A percentile compares a stretch with the other conserved stretches of the same genome.
Conservation (phyloP, 1,140 invertebrate species). For the Cotesia glomerata region DNA sequence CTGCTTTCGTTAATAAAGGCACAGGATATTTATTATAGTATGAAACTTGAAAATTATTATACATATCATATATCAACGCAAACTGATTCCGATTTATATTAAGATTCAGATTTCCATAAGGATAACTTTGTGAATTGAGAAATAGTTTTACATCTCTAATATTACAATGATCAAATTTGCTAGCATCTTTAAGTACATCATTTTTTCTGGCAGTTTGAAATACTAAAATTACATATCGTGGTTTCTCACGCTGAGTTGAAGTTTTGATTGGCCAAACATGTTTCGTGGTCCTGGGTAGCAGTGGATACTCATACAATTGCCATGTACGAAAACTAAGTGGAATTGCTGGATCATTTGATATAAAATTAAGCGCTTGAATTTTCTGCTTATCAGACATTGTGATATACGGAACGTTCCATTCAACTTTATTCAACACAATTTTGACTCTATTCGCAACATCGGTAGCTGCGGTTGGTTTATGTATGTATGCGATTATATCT, state of each 20-base stretch:
- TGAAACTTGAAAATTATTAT: constrained; percentile 20
- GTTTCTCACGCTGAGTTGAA: constrained; percentile 25
- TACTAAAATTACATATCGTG: constrained; percentile 16
- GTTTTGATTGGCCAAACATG: constrained; percentile 40
- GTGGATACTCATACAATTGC: constrained; percentile 40
- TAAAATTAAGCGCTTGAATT: constrained; percentile 14
- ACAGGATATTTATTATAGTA: constrained; percentile 13
- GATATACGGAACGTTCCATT: neutral
- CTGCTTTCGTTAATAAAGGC: neutral
- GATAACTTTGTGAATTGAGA: constrained; percentile 29
- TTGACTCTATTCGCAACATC: constrained; percentile 4
- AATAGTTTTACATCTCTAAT: constrained; percentile 31
- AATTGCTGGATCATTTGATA: constrained; percentile 36
- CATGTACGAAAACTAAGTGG: constrained; percentile 34
- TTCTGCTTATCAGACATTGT: constrained; percentile 17
- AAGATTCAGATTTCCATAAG: constrained; percentile 25
- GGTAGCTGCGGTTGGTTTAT: constrained; percentile 22
- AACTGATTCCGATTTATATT: constrained; percentile 18
- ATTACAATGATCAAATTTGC: constrained; percentile 11
- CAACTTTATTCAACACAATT: constrained; percentile 4
- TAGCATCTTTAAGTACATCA: too few relatives aligned
- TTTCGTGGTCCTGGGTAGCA: constrained; percentile 36
- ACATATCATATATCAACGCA: constrained; percentile 12
- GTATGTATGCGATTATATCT: constrained; percentile 26
- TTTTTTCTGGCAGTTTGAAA: too few relatives aligned